Evolutionary conservation across 2,113 vertebrate genomes (phyloP), one percentile per base, ranked within the genome.

Genomic region (Motacilla tschutschensis): DNA sequence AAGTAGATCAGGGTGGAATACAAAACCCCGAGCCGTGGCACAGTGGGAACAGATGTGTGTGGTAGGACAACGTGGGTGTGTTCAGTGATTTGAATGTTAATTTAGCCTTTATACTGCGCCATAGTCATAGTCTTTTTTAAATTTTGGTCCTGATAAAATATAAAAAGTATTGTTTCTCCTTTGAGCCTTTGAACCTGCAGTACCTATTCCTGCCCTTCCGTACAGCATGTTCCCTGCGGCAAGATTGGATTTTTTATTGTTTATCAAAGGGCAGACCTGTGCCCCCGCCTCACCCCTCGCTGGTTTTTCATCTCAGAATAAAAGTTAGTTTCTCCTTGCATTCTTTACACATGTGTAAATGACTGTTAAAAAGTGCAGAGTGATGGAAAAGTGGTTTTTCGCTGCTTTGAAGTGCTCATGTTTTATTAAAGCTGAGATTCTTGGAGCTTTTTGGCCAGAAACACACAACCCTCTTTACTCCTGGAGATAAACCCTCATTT

Each of bases 341-440:
- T 85, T 77, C 64, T 80, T 67, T 60, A 65, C 78, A 54, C 54
- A 18, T 26, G 74, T 86, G 81, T 82, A 88, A 90, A 79, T 58
- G 78, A 79, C 81, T 90, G 84, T 76, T 92, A 60, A 84, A 80
- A 82, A 87, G 78, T 22, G 75, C 79, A 88, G 66, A 59, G 71
- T 0, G 5, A 33, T 55, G 40, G 66, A 86, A 90, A 91, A 88
- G 57, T 41, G 58, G 6, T 80, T 90, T 79, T 83, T 81, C 0
- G 0, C 47, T 0, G 5, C 63, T 91, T 82, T 80, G 29, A 93
- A 91, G 84, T 55, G 51, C 60, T 90, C 67, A 84, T 91, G 43
- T 84, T 90, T 90, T 90, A 88, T 90, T 94, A 77, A 88, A 82
- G 40, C 40, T 12, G 43, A 79, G 55, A 77, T 77, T 88, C 57